Evolutionary conservation across 2,113 vertebrate species (phyloP).

Genomic region (Orcinus orca): DNA sequence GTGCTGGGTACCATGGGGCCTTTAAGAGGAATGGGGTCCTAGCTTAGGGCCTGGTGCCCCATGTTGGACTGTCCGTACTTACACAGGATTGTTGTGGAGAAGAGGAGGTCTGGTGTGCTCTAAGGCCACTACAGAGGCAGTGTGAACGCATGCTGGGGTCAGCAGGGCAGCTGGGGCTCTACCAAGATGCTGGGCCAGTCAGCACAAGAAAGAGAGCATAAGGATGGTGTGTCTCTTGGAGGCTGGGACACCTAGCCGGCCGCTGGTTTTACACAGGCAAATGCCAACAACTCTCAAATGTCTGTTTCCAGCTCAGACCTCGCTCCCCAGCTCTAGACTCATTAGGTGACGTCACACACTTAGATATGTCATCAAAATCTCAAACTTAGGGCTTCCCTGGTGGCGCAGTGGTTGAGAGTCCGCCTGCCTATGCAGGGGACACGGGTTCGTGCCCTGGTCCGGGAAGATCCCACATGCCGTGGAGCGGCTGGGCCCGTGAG

Average conservation of each 20-base stretch:
- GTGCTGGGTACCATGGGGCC: rapidly evolving
- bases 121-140: not conserved
- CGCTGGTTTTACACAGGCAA: not conserved
- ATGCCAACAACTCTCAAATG: not conserved
- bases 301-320: not conserved
- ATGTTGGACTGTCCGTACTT: not conserved
- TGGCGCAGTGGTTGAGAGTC: no score
- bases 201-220: not conserved
- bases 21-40: not conserved
- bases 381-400: not conserved
- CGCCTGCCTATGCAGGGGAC: no score
- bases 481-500: no score
- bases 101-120: not conserved
- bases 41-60: not conserved
- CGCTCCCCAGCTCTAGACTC: not conserved
- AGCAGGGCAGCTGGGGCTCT: not conserved
- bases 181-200: not conserved
- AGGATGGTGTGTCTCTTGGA: not conserved
- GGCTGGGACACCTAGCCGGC: not conserved
- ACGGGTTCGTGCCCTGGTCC: no score
- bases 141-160: not conserved
- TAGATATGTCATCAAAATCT: not conserved
- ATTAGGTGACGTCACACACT: not conserved
- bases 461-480: no score
- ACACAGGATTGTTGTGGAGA: not conserved